phyloP scores from a whole-genome alignment of 2,888 invertebrate genomes.

The Oligia latruncula region DNA sequence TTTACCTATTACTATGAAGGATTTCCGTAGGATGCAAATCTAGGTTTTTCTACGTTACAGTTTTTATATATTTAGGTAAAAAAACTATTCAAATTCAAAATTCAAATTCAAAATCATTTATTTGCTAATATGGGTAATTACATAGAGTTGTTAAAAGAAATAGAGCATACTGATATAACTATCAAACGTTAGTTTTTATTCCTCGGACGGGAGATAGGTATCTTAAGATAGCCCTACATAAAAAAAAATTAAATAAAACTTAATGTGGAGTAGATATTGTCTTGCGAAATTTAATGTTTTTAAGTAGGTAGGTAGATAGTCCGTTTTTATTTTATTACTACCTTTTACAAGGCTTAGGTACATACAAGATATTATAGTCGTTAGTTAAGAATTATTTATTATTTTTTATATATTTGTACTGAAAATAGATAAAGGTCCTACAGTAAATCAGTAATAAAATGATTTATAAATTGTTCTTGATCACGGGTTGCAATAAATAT shows the following conservation, averaged over 20 bases:
- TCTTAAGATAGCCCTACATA: too few species aligned
- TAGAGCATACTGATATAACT: too few species aligned
- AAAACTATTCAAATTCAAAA: too few species aligned
- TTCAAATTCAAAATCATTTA: too few species aligned
- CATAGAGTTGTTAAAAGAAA: too few species aligned
- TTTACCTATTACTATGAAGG: neutral
- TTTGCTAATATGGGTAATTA: too few species aligned
- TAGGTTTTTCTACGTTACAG: neutral
- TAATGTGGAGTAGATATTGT: too few species aligned
- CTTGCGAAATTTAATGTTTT: neutral
- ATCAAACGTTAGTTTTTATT: neutral
- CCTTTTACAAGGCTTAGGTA: neutral
- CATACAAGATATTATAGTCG: too few species aligned
- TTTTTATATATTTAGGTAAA: neutral
- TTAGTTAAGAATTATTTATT: neutral
- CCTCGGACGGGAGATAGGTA: neutral
- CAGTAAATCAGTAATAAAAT: neutral
- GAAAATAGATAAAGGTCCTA: neutral
- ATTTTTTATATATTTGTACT: neutral
- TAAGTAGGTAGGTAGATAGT: neutral
- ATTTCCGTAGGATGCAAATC: slow-evolving; percentile 10
- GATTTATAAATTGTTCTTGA: neutral
- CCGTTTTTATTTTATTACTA: neutral
- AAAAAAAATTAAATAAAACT: neutral
- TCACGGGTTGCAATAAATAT: slow-evolving; percentile 2